Evolutionary conservation across 2,888 invertebrate species (phyloP).

Genomic region (Tetragnatha montana): DNA sequence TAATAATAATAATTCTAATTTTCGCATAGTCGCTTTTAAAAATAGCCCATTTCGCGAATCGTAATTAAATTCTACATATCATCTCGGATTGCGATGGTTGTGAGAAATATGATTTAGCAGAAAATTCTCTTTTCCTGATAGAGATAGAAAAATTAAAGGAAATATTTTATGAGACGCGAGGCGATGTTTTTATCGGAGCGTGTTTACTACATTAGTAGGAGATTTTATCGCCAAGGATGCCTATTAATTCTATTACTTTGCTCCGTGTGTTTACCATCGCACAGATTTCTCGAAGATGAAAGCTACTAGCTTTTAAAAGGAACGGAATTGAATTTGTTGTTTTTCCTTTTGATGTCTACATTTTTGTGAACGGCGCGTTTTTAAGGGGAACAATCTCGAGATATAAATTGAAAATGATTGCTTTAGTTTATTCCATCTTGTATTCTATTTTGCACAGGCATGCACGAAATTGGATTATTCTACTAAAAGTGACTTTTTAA

Average conservation of each 20-base stretch:
- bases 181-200: neutral
- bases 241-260: neutral
- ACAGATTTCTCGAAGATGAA: neutral
- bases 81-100: neutral
- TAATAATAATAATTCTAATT: neutral
- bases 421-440: no score
- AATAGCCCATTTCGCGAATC: neutral
- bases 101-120: neutral
- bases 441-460: no score
- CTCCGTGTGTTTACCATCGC: neutral
- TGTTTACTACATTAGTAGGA: neutral
- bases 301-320: neutral
- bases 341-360: neutral
- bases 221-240: neutral
- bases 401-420: neutral
- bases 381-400: neutral
- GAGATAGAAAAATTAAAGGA: neutral
- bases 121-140: neutral
- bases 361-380: neutral
- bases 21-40: neutral
- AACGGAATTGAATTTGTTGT: neutral
- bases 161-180: neutral
- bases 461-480: neutral
- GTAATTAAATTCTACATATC: neutral
- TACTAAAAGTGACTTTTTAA: neutral